A percentile compares a stretch with the other conserved stretches of the same genome.
phyloP scores from a whole-genome alignment of 2,888 invertebrate species.

The Drosophila prostipennis region DNA sequence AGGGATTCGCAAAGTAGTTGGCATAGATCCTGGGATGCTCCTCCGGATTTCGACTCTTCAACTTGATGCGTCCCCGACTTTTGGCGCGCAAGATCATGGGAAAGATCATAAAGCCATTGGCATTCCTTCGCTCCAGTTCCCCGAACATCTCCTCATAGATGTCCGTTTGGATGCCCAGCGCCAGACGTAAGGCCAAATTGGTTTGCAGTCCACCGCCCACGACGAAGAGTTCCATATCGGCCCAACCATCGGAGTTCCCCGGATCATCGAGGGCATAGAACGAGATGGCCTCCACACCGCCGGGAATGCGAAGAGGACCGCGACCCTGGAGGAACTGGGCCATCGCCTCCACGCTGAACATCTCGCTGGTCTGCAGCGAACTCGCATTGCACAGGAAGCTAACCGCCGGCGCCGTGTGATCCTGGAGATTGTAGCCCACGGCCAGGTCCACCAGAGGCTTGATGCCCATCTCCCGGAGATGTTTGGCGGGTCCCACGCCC shows the following conservation, averaged over 20 bases:
- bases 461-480: conserved; percentile 86
- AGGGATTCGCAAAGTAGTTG: conserved; percentile 88
- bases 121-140: conserved; percentile 63
- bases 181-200: conserved; percentile 67
- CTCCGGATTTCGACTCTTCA: conserved; percentile 87
- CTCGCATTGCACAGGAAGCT: conserved; percentile 86
- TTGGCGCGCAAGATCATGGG: conserved; percentile 88
- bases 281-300: conserved; percentile 87
- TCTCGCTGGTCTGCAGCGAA: conserved; percentile 60
- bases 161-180: conserved; percentile 84
- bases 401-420: conserved; percentile 88
- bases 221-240: conserved; percentile 89
- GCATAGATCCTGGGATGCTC: conserved; percentile 88
- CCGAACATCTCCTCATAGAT: conserved; percentile 84
- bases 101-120: conserved; percentile 86
- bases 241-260: conserved; percentile 80
- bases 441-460: conserved; percentile 86
- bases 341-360: conserved; percentile 59
- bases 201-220: conserved; percentile 85
- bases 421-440: conserved; percentile 88
- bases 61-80: conserved; percentile 87
- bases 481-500: conserved; percentile 88
- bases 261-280: conserved; percentile 86
- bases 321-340: conserved; percentile 63
- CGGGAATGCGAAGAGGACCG: conserved; percentile 85